Conservation (phyloP, 2,888 invertebrate species). For the Argynnis bischoffii region DNA sequence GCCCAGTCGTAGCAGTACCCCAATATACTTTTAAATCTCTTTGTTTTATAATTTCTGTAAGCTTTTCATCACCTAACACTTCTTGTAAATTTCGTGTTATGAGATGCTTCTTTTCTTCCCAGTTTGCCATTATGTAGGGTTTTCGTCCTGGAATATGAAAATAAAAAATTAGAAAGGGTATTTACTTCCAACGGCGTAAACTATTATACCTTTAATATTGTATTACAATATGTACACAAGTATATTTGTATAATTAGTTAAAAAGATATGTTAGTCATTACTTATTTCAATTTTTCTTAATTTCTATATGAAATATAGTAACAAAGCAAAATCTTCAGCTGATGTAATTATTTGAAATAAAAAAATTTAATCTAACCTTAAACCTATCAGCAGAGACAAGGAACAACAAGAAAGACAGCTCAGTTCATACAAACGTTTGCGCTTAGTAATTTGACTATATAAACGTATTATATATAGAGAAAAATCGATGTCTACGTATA, state of each 20-base stretch:
- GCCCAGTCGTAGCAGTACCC: constrained; percentile 99
- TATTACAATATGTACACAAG: too few relatives aligned
- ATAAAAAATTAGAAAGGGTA: neutral
- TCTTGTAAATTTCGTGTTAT: constrained; percentile 94
- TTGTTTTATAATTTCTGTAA: constrained; percentile 90
- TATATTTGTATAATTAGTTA: too few relatives aligned
- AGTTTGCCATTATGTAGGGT: constrained; percentile 56
- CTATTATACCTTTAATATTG: too few relatives aligned
- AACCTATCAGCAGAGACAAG: constrained; percentile 11
- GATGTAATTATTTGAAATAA: constrained; percentile 19
- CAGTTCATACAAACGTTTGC: too few relatives aligned
- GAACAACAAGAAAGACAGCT: too few relatives aligned
- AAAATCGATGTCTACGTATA: too few relatives aligned
- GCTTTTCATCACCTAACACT: constrained; percentile 94
- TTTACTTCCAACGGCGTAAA: neutral
- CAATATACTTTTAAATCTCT: constrained; percentile 97
- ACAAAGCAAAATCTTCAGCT: constrained; percentile 1
- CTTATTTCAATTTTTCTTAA: neutral
- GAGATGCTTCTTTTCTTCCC: constrained; percentile 86
- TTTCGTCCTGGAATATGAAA: neutral
- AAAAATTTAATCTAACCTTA: neutral
- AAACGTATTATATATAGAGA: too few relatives aligned
- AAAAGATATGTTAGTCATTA: neutral
- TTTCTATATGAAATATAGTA: neutral
- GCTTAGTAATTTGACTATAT: too few relatives aligned